Evolutionary conservation across 2,888 invertebrate species (phyloP).

Genomic region (Caenorhabditis wallacei): DNA sequence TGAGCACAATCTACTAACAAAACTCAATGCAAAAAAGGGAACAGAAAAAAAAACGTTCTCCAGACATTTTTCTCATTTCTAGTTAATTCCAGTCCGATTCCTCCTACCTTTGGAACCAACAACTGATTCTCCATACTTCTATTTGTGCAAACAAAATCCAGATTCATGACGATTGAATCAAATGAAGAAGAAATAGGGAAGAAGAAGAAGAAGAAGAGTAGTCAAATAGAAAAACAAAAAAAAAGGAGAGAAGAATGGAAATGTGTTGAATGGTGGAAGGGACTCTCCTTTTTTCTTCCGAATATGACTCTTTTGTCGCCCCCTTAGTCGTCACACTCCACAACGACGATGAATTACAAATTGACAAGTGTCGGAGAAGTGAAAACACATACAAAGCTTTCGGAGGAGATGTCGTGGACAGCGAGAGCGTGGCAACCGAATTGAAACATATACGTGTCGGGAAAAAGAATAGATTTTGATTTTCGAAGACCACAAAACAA

Average conservation of each 20-base stretch:
- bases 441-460: constrained; percentile 4
- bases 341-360: constrained; percentile 61
- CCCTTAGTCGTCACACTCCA: constrained; percentile 26
- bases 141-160: constrained; percentile 49
- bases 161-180: constrained; percentile 37
- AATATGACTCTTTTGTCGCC: constrained; percentile 46
- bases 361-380: constrained; percentile 44
- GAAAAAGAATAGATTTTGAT: constrained; percentile 14
- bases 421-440: constrained; percentile 8
- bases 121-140: constrained; percentile 31
- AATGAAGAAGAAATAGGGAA: background rate
- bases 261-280: constrained; percentile 24
- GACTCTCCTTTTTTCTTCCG: constrained; percentile 10
- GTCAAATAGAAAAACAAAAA: background rate
- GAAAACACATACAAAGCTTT: constrained; percentile 19
- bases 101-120: constrained; percentile 44
- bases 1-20: too few relatives aligned
- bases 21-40: background rate
- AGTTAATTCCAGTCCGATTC: background rate
- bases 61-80: background rate
- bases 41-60: constrained; percentile 2
- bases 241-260: constrained; percentile 5
- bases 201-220: background rate
- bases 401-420: background rate
- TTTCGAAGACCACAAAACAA: constrained; percentile 28